Evolutionary conservation across 2,113 vertebrate genomes (phyloP).

Genomic region (Sander vitreus): DNA sequence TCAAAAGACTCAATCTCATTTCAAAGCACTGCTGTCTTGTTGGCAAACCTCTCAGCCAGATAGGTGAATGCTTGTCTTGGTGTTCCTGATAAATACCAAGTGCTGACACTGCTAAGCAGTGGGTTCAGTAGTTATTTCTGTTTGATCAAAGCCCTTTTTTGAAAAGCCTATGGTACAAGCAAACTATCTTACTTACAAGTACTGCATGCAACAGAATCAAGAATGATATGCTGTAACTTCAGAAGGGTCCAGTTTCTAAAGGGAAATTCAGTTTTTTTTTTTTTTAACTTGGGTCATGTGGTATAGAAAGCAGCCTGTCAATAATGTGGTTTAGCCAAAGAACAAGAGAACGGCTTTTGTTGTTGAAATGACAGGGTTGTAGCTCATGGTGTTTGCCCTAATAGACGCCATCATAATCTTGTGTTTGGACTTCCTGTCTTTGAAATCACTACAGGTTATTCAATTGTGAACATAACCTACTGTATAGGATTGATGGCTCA

Average conservation of each 20-base stretch:
- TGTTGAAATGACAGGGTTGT: background rate
- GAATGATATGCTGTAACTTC: background rate
- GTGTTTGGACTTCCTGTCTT: conserved; percentile 14
- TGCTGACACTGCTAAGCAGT: background rate
- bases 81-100: background rate
- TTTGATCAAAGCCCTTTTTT: background rate
- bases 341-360: background rate
- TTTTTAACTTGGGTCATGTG: background rate
- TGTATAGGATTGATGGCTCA: conserved; percentile 17
- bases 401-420: background rate
- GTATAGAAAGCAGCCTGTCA: background rate
- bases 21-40: background rate
- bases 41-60: background rate
- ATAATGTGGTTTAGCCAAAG: background rate
- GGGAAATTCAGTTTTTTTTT: background rate
- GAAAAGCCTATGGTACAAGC: background rate
- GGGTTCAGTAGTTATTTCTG: background rate
- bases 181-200: background rate
- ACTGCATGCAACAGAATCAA: background rate
- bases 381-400: background rate
- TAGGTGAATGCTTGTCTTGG: background rate
- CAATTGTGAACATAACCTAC: conserved; percentile 6
- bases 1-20: background rate
- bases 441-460: conserved; percentile 17
- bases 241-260: background rate